Base-by-base conservation (phyloP, 2,888 invertebrate genomes). In the Petrolisthes manimaculis region DNA sequence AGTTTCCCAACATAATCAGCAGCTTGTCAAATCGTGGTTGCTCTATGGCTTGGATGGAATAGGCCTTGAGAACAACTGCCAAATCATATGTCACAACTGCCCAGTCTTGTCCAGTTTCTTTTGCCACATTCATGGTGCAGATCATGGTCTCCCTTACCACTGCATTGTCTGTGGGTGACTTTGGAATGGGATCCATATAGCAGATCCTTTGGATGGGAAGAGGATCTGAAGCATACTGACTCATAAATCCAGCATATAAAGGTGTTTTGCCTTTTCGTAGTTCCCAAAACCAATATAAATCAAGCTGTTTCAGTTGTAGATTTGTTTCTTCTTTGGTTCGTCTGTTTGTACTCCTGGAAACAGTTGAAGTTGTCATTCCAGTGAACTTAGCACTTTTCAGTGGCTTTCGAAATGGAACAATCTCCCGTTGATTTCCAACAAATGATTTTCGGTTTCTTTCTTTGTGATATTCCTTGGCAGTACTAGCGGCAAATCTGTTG, bases 131-230 rank as follows among this genome's bases (percentile, higher is more conserved):
- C 71, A 54, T 83, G 51, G 53, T 53, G 77, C 4, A 51, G 51
- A 51, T 77, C 79, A 79, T 79, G 5, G 79, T 54, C n/a, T 79
- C 79, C 79, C 79, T 79, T 8, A 79, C 79, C 14, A 79, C 79
- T 14, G 51, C 79, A 54, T 79, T 79, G 79, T 79, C 54, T 4
- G 54, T 79, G 14, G 81, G 81, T 83, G 83, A 83, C 54, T 74
- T 83, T 71, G 83, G 54, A 53, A 83, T 71, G n/a, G 71, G 71
- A 53, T 71, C 83, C 83, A 74, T 83, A 74, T 83, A 83, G n/a
- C 83, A 83, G 83, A 83, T 71, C 18, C 71, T 37, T 71, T 83
- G 83, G 54, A 74, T 53, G 9, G 83, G 83, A 12, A 83, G 53
- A 71, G 21, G 6, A 74, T 67, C 37, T 37, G 69, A 71, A 71